These are phyloP conservation scores for Sinodicranocentrus sp. DNA, from an alignment of 2,888 invertebrate species.

Conservation along the genomic window DNA sequence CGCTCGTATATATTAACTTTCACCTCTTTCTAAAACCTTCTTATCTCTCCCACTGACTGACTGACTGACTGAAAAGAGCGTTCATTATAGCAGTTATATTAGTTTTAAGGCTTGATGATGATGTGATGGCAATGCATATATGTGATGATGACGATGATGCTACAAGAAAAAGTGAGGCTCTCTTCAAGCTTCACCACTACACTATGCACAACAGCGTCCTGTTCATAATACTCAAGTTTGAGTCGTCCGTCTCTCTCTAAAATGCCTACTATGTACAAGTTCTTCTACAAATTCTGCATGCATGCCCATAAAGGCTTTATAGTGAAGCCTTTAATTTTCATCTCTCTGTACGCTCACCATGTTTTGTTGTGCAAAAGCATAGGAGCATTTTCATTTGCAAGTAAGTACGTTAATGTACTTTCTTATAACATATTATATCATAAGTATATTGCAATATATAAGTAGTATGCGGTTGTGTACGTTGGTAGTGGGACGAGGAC, in stretches of 20 bases:
- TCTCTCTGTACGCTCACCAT: background rate
- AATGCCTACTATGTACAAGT: background rate
- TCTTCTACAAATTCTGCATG: background rate
- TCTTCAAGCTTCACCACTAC: background rate
- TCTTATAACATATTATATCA: too few species aligned
- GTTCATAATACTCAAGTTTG: too few species aligned
- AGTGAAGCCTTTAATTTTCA: background rate
- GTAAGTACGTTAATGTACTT: too few species aligned
- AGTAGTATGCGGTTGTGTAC: background rate
- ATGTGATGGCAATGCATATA: background rate
- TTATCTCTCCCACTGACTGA: constrained; percentile 58
- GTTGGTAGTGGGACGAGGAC: background rate
- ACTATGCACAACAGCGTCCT: too few species aligned
- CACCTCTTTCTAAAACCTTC: constrained; percentile 54
- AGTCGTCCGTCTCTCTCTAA: background rate
- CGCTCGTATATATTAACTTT: constrained; percentile 35
- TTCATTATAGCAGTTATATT: background rate
- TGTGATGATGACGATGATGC: background rate
- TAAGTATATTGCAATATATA: background rate
- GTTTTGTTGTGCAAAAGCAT: too few species aligned
- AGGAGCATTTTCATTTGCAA: too few species aligned
- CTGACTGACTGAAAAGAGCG: constrained; percentile 54
- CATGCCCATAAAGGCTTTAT: background rate
- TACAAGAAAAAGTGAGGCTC: background rate
- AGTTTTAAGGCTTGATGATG: constrained; percentile 29